Percentiles rank a stretch among this genome's conserved stretches.
phyloP scores from a whole-genome alignment of 2,888 invertebrate genomes.

The Acronicta aceris region DNA sequence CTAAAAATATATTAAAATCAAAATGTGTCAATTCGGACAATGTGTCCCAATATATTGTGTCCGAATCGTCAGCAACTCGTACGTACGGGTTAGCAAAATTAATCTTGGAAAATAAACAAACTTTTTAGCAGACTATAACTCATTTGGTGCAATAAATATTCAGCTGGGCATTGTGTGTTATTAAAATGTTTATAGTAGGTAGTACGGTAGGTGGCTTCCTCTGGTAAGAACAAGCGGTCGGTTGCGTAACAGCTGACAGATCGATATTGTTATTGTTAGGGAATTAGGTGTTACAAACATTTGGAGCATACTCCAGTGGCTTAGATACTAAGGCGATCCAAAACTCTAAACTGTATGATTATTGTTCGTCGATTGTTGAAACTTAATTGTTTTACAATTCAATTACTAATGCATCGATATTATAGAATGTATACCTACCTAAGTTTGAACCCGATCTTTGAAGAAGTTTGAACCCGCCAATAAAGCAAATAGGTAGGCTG shows the following conservation, averaged over 20 bases:
- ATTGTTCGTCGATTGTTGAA: slow-evolving; percentile 24
- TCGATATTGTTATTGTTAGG: slow-evolving; percentile 63
- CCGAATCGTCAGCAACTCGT: no score
- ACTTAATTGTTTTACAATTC: slow-evolving; percentile 34
- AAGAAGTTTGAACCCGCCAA: slow-evolving; percentile 33
- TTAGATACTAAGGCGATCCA: slow-evolving; percentile 35
- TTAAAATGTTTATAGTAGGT: slow-evolving; percentile 63
- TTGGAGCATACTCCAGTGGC: slow-evolving; percentile 43
- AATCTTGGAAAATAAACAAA: slow-evolving; percentile 42
- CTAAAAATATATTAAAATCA: no score
- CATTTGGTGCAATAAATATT: slow-evolving; percentile 46
- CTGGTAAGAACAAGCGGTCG: slow-evolving; percentile 57
- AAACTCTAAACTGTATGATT: slow-evolving; percentile 35
- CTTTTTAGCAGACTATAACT: slow-evolving; percentile 39
- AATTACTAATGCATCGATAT: slow-evolving; percentile 23
- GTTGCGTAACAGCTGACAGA: slow-evolving; percentile 61
- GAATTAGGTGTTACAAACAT: slow-evolving; percentile 51
- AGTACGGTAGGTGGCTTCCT: slow-evolving; percentile 56
- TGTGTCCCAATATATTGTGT: no score
- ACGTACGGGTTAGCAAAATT: slow-evolving; percentile 36
- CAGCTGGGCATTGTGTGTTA: slow-evolving; percentile 44
- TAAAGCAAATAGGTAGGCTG: slow-evolving; percentile 27
- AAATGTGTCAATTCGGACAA: no score
- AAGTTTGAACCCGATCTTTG: slow-evolving; percentile 7
- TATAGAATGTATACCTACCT: no score